A percentile compares a stretch with the other conserved stretches of the same genome.
These are phyloP conservation scores for Cochlearius cochlearius DNA, from an alignment of 2,113 vertebrate genomes.

Conservation along the genomic window DNA sequence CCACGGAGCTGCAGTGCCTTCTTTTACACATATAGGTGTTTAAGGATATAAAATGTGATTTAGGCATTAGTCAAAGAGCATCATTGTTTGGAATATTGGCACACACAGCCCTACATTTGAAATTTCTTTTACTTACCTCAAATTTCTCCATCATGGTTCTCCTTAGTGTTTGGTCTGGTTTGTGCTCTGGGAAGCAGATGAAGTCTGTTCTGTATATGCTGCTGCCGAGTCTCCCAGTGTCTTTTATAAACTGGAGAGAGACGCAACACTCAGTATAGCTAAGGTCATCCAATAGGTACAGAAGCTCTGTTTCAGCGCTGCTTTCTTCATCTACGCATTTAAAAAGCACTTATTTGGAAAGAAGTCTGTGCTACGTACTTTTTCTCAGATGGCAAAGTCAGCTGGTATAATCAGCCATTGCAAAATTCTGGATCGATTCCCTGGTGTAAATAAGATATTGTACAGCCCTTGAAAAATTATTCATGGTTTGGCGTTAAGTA, in stretches of 20 bases:
- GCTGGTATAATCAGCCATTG: not conserved
- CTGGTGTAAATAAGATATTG: not conserved
- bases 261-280: not conserved
- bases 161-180: conserved; percentile 15
- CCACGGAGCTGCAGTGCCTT: not conserved
- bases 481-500: not conserved
- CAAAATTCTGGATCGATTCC: not conserved
- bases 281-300: not conserved
- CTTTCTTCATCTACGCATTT: not conserved
- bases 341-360: not conserved
- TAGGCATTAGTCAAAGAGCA: not conserved
- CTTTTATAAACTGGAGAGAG: conserved; percentile 29
- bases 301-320: not conserved
- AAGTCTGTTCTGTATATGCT: conserved; percentile 31
- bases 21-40: not conserved
- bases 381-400: not conserved
- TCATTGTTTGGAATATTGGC: rapidly evolving
- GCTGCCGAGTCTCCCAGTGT: not conserved
- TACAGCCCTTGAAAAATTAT: not conserved
- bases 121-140: conserved; percentile 6
- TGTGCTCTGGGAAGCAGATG: not conserved
- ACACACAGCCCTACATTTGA: not conserved
- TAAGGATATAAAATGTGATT: not conserved
- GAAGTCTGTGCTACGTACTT: not conserved
- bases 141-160: not conserved